Conservation (phyloP, 2,113 vertebrate species). For the Lethenteron camtschaticum region DNA sequence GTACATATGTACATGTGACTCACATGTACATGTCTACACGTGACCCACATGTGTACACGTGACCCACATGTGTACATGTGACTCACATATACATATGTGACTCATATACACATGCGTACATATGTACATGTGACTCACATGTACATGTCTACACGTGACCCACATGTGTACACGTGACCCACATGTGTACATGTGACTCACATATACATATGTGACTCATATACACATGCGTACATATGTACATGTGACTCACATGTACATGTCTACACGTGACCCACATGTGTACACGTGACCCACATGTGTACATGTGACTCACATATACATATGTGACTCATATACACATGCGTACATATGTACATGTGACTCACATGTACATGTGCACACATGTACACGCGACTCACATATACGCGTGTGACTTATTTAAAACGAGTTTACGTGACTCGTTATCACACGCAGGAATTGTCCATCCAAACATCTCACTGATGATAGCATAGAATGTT, state of each 20-base stretch:
- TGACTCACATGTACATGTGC: background rate
- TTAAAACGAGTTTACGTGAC: too few species aligned
- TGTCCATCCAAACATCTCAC: too few species aligned
- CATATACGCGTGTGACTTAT: background rate
- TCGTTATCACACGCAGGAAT: too few species aligned
- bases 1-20: background rate
- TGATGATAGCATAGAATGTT: too few species aligned
- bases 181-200: background rate
- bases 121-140: background rate
- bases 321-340: background rate
- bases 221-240: constrained; percentile 1
- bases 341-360: background rate
- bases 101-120: too few species aligned
- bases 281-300: background rate
- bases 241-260: background rate
- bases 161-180: too few species aligned
- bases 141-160: background rate
- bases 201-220: background rate
- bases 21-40: background rate
- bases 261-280: background rate
- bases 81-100: too few species aligned
- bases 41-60: background rate
- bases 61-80: too few species aligned
- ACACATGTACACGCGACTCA: background rate
- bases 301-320: background rate